Conservation (phyloP, 2,797 vertebrate genomes). For the Megalops cyprinoides region DNA sequence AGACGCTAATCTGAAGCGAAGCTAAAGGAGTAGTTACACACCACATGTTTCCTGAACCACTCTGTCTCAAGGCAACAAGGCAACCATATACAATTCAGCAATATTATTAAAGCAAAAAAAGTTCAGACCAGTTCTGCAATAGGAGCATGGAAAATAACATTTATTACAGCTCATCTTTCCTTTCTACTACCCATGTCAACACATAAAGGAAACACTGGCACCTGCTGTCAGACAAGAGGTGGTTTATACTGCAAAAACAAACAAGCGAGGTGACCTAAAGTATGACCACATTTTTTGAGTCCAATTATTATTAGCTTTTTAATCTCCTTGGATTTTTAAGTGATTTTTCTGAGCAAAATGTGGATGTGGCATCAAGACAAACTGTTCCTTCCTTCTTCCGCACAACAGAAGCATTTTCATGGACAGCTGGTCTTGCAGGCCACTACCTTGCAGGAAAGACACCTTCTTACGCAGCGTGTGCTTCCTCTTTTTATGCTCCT, state of each 20-base stretch:
- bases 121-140: not conserved
- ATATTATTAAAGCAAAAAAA: not conserved
- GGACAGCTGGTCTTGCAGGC: not conserved
- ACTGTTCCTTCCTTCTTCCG: not conserved
- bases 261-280: not conserved
- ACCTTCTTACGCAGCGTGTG: constrained; percentile 31
- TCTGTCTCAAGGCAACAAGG: too few relatives aligned
- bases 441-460: not conserved
- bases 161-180: not conserved
- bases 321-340: not conserved
- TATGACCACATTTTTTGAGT: not conserved
- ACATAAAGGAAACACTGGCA: constrained; percentile 46
- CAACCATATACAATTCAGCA: too few relatives aligned
- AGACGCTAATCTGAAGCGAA: constrained; percentile 40
- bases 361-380: not conserved
- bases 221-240: constrained; percentile 34
- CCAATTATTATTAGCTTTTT: too few relatives aligned
- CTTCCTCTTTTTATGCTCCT: not conserved
- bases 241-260: constrained; percentile 24
- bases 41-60: not conserved
- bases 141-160: not conserved
- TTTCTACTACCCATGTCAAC: not conserved
- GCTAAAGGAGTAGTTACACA: constrained; percentile 20
- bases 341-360: not conserved
- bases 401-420: not conserved